A percentile compares a stretch with the other conserved stretches of the same genome.
These are phyloP conservation scores for Channa maculata DNA, from an alignment of 2,113 vertebrate species.

Conservation along the genomic window DNA sequence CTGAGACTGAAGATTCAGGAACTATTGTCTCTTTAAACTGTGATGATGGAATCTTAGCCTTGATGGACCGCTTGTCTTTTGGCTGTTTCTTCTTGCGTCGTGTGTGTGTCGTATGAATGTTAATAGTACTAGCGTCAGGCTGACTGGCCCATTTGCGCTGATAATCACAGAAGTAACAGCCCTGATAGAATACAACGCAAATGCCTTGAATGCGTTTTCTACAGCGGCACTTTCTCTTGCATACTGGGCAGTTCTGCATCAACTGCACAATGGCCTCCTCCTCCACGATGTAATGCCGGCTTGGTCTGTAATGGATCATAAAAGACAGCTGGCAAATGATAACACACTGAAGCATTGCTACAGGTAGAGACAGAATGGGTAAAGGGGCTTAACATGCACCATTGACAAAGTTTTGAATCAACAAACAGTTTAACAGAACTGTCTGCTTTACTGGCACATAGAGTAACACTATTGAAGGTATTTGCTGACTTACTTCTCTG, in stretches of 20 bases:
- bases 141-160: slow-evolving; percentile 41
- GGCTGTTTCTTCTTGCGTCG: neutral
- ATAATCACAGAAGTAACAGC: slow-evolving; percentile 47
- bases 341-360: neutral
- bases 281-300: slow-evolving; percentile 36
- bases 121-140: slow-evolving; percentile 2
- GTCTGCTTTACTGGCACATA: neutral
- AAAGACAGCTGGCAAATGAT: neutral
- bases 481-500: slow-evolving; percentile 20
- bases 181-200: slow-evolving; percentile 42
- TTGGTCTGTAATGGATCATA: neutral
- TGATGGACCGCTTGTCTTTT: neutral
- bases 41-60: neutral
- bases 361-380: neutral
- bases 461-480: neutral
- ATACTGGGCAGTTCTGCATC: slow-evolving; percentile 29
- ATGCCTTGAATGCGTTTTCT: neutral
- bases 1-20: slow-evolving; percentile 10
- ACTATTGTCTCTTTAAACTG: neutral
- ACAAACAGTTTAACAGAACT: neutral
- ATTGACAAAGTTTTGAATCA: neutral
- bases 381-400: neutral
- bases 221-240: slow-evolving; percentile 31
- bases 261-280: slow-evolving; percentile 46
- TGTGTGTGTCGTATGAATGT: neutral